phyloP scores from a whole-genome alignment of 2,888 invertebrate species.

The Dolomedes plantarius region DNA sequence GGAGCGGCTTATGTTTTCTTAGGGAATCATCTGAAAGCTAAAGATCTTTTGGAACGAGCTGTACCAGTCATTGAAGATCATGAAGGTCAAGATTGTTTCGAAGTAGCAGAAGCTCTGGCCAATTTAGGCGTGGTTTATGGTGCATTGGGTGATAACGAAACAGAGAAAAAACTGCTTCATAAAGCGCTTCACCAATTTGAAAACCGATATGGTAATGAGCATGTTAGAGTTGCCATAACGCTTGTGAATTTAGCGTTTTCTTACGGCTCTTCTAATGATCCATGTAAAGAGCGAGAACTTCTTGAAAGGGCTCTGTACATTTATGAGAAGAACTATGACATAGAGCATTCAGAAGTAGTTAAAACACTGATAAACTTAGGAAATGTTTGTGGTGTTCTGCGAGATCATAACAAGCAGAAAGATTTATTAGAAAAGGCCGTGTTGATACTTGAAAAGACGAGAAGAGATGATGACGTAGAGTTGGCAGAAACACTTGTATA shows the following conservation, averaged over 20 bases:
- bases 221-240: conserved; percentile 53
- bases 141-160: conserved; percentile 29
- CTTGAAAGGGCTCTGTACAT: conserved; percentile 37
- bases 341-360: conserved; percentile 42
- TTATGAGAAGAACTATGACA: conserved; percentile 36
- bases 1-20: conserved; percentile 53
- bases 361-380: conserved; percentile 42
- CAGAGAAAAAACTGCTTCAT: conserved; percentile 36
- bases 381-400: conserved; percentile 22
- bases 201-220: conserved; percentile 33
- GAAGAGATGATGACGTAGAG: conserved; percentile 24
- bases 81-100: conserved; percentile 7
- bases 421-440: conserved; percentile 37
- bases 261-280: conserved; percentile 33
- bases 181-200: conserved; percentile 35
- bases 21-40: conserved; percentile 39
- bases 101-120: conserved; percentile 40
- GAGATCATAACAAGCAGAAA: conserved; percentile 20
- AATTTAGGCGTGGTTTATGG: conserved; percentile 59
- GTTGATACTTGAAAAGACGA: conserved; percentile 25
- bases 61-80: conserved; percentile 31
- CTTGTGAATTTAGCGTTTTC: conserved; percentile 46
- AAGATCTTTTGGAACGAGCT: conserved; percentile 38
- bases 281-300: conserved; percentile 14
- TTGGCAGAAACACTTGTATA: conserved; percentile 32